Base-by-base conservation (phyloP, 2,888 invertebrate species). In the Chydorus sphaericus region DNA sequence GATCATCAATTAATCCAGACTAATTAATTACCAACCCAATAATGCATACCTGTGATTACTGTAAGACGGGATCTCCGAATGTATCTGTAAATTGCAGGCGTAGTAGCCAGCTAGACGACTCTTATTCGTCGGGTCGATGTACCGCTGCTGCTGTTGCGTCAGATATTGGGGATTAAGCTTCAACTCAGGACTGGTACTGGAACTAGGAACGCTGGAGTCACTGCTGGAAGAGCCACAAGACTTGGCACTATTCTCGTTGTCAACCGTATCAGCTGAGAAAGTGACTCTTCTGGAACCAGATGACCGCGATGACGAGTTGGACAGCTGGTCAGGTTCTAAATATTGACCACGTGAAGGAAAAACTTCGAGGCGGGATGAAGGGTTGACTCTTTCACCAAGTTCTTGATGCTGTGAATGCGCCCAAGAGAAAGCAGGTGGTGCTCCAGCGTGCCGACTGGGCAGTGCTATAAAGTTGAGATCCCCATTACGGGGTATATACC, bases 211-310 rank as follows among this genome's bases (percentile, higher is more conserved):
- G 29, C 29, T 30, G 6, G 5, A 11, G 31, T 10, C 10, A 18
- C 4, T 28, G 6, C 29, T 16, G 7, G 30, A 29, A 14, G 54
- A 44, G 16, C n/a, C n/a, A 4, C 18, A 20, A 8, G 48, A 26
- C 33, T 48, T 48, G 14, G 33, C 23, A 23, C 29, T 31, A n/a
- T 48, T 48, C 18, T 55, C 55, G 36, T 55, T 55, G 39, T 55
- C 55, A 14, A 55, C 55, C 28, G 55, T 55, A 31, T 55, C 55
- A 16, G 55, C 55, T n/a, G 55, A 55, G 26, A 55, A 55, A 18
- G 55, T 55, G 36, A 55, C 55, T 23, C 55, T 48, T 26, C 55
- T 18, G 33, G 48, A 55, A 23, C 55, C 49, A 11, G 55, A 55
- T 16, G 55, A 55, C 31, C 55, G 48, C 16, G 55, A 55, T 18